Evolutionary conservation across 1,140 invertebrate species (phyloP), one percentile per base, ranked within the genome.

Genomic region (Neotoxoptera formosana): DNA sequence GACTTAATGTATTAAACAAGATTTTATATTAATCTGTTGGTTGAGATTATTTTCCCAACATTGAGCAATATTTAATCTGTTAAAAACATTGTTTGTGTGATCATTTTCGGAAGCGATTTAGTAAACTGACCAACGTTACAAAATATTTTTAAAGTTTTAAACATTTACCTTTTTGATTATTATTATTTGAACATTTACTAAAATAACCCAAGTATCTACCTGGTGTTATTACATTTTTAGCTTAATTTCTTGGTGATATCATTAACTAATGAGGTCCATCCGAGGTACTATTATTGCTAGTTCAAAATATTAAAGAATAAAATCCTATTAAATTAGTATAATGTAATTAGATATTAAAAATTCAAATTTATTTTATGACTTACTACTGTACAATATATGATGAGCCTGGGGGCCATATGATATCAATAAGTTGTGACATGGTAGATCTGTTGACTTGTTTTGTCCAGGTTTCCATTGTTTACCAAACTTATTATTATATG

Each of bases 391-490:
- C 2, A 14, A 91, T 45, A 67, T n/a, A 91, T 91, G 90, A 91
- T 91, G 90, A 91, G 7, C 56, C 21, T 76, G 90, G 90, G 90
- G 90, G 90, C 90, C 90, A 91, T 91, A 91, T 91, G 90, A 91
- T 76, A 76, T 1, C 47, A 91, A 91, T 67, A 0, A 30, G 9
- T 67, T 76, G 36, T 91, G n/a, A 91, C 30, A n/a, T 91, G 88
- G 53, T 91, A 47, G 25, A 91, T 67, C 53, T 91, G 56, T 90
- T 67, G 89, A 90, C 56, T 91, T 67, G n/a, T 30, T 45, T 67
- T 45, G 36, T 45, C 90, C 53, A 45, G 56, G 11, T 56, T 34
- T 91, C 48, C 30, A 34, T 45, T n/a, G n/a, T 76, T 76, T 41
- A 30, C 53, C n/a, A 67, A 76, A 67, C 41, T 45, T 41, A 47